These are phyloP conservation scores for human DNA, from an alignment of 2,113 vertebrate genomes.

Conservation along the genomic window GRCh38 chr14:86720501-86721000, in stretches of 20 bases:
- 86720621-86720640: background rate
- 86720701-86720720: background rate
- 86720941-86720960: background rate
- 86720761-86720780: background rate
- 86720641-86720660: background rate
- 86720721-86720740: too few relatives aligned
- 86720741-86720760: background rate
- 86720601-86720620: conserved; percentile 8
- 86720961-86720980: background rate
- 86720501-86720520: background rate
- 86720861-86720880: background rate
- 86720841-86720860: background rate
- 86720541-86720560: conserved; percentile 40
- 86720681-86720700: background rate
- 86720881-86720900: background rate
- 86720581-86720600: conserved; percentile 22
- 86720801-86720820: background rate
- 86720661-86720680: background rate
- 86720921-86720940: background rate
- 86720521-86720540: conserved; percentile 58
- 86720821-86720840: background rate
- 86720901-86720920: background rate
- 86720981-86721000: background rate
- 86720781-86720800: background rate
- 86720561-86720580: conserved; percentile 5